Base-by-base conservation (phyloP, 37 sponge, comb jelly and placozoan species). In the Oscarella lobularis region DNA sequence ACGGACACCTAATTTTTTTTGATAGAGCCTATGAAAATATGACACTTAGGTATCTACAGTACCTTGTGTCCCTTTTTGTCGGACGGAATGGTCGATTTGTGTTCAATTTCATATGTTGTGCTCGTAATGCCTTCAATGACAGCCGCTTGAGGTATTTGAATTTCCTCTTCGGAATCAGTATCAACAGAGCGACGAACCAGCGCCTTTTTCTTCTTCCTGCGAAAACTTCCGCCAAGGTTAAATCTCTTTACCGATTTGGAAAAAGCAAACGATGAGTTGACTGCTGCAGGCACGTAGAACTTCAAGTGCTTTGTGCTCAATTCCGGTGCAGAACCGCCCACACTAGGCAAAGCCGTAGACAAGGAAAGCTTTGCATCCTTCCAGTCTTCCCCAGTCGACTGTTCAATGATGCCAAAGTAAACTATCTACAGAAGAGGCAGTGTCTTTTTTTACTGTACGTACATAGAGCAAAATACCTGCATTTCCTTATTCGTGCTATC, bases 311-410 rank as follows among this genome's bases (percentile, higher is more conserved):
- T 5, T 4, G 71, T 68, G 5, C 31, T 5, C 31, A 89, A 79
- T 31, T 79, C 80, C 3, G 90, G 90, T 0, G 83, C 67, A 76
- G 76, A 66, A 5, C 94, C 94, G 35, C 89, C 89, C 5, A 88
- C 81, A 74, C 87, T 93, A 39, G 94, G 89, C 34, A 82, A 67
- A 33, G 94, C 94, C 9, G 94, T 93, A 37, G 89, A 88, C 38
- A 93, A 76, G 36, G 80, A 78, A 38, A 93, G 76, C 66, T 76
- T 78, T 48, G 84, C 83, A 66, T 88, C 81, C 40, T 40, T 77
- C 94, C 94, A 93, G 77, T 93, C 85, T 67, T 93, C 94, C 40
- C 94, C 94, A 33, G 94, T 88, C 85, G 73, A 85, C 83, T 93
- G 94, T 31, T 85, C 65, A 2, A 93, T 81, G 76, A 93, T 66